Evolutionary conservation across 2,888 invertebrate genomes (phyloP), one percentile per base, ranked within the genome.

Genomic region (Muschampia plurimacula): DNA sequence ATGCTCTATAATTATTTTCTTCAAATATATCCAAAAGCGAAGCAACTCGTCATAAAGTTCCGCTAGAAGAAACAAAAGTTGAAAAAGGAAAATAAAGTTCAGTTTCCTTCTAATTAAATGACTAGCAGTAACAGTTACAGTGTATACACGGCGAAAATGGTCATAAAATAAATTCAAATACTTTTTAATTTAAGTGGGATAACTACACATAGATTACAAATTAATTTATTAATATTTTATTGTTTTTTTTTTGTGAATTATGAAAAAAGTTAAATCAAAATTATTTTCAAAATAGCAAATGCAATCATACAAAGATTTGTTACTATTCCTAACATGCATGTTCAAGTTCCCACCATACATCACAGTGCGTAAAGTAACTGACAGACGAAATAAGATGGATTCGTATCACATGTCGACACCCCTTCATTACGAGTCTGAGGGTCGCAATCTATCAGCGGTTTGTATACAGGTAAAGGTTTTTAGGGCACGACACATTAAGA

Each of bases 331-430:
- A 52, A n/a, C n/a, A 2, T 7, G 49, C 15, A 52, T 52, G 8
- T 6, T 15, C 49, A 15, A n/a, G n/a, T 52, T 52, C 49, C 4
- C 49, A 15, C 15, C 49, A 52, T 52, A 15, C 6, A n/a, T 49
- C 49, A 49, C 12, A 12, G 49, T 49, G 6, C 12, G 12, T n/a
- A 12, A 52, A 52, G 52, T 9, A 52, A 52, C 52, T 55, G 55
- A 55, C 55, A 55, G 22, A 55, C 55, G 22, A 55, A 55, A 57
- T 57, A 57, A 57, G 57, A 57, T 57, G 57, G 57, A 57, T 57
- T 57, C 28, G 28, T 4, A 28, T 28, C 57, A 57, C 28, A 57
- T 57, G 57, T 28, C 57, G 57, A 28, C 28, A 28, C 10, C 22
- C 3, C 22, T 6, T 49, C 49, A 49, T 55, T 22, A 57, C 57